Evolutionary conservation across 1,140 invertebrate species (phyloP).

Genomic region (Monochamus saltuarius): DNA sequence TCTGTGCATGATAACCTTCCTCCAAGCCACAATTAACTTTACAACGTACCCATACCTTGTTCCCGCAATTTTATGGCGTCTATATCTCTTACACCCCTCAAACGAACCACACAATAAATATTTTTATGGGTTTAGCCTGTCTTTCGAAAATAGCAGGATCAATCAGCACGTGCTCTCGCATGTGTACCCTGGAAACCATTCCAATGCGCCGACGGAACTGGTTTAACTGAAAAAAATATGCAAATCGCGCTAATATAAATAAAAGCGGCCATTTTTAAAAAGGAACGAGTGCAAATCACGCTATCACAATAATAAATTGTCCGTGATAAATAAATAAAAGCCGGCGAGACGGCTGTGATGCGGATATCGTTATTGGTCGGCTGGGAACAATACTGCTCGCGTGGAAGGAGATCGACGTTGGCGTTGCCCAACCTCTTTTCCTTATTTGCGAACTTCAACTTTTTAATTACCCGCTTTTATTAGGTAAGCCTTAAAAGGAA

Average conservation of each 20-base stretch:
- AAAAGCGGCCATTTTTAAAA: constrained; percentile 13
- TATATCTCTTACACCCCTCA: no score
- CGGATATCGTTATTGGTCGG: constrained; percentile 5
- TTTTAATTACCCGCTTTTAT: no score
- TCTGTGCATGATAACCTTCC: no score
- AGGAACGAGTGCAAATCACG: not conserved
- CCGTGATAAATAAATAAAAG: constrained; percentile 10
- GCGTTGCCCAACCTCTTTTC: constrained; percentile 12
- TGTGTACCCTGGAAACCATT: no score
- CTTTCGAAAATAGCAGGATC: no score
- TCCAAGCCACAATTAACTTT: no score
- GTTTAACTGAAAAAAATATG: not conserved
- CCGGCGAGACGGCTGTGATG: constrained; percentile 1
- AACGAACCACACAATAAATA: no score
- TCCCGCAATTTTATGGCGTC: no score
- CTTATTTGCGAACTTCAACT: constrained; percentile 4
- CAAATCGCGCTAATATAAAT: not conserved
- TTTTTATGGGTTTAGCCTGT: no score
- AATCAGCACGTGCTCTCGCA: no score
- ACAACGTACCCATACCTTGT: no score
- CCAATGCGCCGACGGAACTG: not conserved
- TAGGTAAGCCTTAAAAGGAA: no score
- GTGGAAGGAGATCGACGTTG: constrained; percentile 11
- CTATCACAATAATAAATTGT: constrained; percentile 3
- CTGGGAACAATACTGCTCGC: constrained; percentile 9